Evolutionary conservation across 2,888 invertebrate genomes (phyloP).

Genomic region (Platycnemis pennipes): DNA sequence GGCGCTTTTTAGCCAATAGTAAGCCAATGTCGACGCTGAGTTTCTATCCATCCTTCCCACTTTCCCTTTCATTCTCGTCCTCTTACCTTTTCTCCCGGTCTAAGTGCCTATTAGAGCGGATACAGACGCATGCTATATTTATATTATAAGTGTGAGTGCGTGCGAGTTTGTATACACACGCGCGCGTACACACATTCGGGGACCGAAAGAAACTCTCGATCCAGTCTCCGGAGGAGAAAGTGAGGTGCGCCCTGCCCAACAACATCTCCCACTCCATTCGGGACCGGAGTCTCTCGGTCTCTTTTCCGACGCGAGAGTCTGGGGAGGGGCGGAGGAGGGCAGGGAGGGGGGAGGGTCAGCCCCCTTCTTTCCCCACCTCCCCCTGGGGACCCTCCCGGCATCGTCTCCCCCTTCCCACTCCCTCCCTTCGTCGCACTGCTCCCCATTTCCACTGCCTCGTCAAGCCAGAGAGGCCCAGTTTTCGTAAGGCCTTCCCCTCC

Average conservation of each 20-base stretch:
- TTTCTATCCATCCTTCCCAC: too few relatives aligned
- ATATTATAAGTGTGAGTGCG: too few relatives aligned
- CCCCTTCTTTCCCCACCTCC: neutral
- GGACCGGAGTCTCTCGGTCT: neutral
- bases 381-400: neutral
- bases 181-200: neutral
- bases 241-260: neutral
- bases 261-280: neutral
- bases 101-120: too few relatives aligned
- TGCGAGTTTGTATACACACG: neutral
- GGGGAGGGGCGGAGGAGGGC: too few relatives aligned
- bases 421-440: neutral
- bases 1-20: too few relatives aligned
- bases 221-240: neutral
- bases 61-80: too few relatives aligned
- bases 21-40: too few relatives aligned
- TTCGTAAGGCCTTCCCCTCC: conserved; percentile 30
- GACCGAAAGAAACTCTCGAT: neutral
- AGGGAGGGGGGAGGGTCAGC: neutral
- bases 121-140: too few relatives aligned
- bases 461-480: neutral
- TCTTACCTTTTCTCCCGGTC: too few relatives aligned
- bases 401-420: neutral
- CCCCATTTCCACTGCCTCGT: neutral
- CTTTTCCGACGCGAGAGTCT: neutral